These are phyloP conservation scores for Lepidurus apus DNA, from an alignment of 1,140 invertebrate genomes.

Conservation along the genomic window DNA sequence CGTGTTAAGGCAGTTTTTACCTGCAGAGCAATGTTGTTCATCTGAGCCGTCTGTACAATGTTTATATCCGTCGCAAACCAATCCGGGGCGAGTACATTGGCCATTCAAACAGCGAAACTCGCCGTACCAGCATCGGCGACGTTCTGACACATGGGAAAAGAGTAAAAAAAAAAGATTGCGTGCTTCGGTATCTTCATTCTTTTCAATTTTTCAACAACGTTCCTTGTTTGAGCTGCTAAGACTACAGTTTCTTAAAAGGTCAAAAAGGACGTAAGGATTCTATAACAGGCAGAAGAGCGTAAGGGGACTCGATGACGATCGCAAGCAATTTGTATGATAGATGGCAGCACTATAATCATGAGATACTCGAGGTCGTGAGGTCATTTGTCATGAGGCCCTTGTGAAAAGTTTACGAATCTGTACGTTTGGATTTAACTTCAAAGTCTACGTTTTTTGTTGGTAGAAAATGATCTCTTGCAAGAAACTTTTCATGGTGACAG, in stretches of 20 bases:
- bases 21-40: slow-evolving; percentile 43
- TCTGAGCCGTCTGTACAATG: slow-evolving; percentile 47
- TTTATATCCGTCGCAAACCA: slow-evolving; percentile 45
- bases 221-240: too few species aligned
- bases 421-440: too few species aligned
- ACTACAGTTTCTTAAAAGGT: too few species aligned
- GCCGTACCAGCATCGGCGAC: slow-evolving; percentile 45
- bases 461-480: too few species aligned
- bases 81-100: slow-evolving; percentile 46
- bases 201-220: too few species aligned
- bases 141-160: slow-evolving; percentile 39
- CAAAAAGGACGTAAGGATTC: too few species aligned
- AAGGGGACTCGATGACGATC: background rate
- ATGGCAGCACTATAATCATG: too few species aligned
- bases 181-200: background rate
- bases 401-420: too few species aligned
- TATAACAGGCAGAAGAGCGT: background rate
- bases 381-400: too few species aligned
- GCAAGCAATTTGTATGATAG: background rate
- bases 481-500: too few species aligned
- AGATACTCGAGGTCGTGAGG: too few species aligned
- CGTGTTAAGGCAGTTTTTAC: slow-evolving; percentile 37
- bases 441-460: too few species aligned
- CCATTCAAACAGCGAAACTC: slow-evolving; percentile 48
- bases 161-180: background rate